Percentiles rank a stretch among this genome's conserved stretches.
These are phyloP conservation scores for Lysiphlebus fabarum DNA, from an alignment of 1,140 invertebrate genomes.

Conservation along the genomic window DNA sequence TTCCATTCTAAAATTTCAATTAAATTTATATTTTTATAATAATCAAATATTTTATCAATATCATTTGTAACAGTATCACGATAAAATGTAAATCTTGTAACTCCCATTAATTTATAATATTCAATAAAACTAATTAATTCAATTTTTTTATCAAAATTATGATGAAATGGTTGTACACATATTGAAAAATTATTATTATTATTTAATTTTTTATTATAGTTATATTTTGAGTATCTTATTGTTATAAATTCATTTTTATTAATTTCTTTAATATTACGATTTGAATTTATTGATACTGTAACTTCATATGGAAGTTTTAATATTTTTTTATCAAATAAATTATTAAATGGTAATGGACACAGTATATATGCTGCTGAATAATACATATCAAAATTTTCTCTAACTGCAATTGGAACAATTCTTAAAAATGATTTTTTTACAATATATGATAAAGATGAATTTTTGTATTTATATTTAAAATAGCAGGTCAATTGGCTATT, in stretches of 20 bases:
- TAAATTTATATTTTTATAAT: slow-evolving; percentile 54
- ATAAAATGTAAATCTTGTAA: slow-evolving; percentile 65
- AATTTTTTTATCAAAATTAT: slow-evolving; percentile 56
- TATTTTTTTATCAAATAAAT: slow-evolving; percentile 1
- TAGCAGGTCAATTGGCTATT: slow-evolving; percentile 21
- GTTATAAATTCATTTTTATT: slow-evolving; percentile 18
- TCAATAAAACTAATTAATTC: slow-evolving; percentile 68
- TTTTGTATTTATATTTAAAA: slow-evolving; percentile 17
- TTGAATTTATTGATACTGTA: slow-evolving; percentile 17
- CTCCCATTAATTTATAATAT: slow-evolving; percentile 64
- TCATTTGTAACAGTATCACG: slow-evolving; percentile 58
- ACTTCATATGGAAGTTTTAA: slow-evolving; percentile 20
- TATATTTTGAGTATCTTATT: slow-evolving; percentile 23
- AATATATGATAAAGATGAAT: not conserved
- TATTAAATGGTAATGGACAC: slow-evolving; percentile 23
- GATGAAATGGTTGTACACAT: slow-evolving; percentile 67
- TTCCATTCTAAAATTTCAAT: slow-evolving; percentile 61
- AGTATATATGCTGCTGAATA: slow-evolving; percentile 30
- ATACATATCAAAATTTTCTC: slow-evolving; percentile 30
- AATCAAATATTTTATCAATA: slow-evolving; percentile 53
- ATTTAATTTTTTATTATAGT: slow-evolving; percentile 12
- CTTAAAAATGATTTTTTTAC: slow-evolving; percentile 17
- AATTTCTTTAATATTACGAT: not conserved
- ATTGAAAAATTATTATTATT: slow-evolving; percentile 53
- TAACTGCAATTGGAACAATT: slow-evolving; percentile 20